Evolutionary conservation across 2,797 vertebrate species (phyloP).

Genomic region (Trematomus bernacchii): DNA sequence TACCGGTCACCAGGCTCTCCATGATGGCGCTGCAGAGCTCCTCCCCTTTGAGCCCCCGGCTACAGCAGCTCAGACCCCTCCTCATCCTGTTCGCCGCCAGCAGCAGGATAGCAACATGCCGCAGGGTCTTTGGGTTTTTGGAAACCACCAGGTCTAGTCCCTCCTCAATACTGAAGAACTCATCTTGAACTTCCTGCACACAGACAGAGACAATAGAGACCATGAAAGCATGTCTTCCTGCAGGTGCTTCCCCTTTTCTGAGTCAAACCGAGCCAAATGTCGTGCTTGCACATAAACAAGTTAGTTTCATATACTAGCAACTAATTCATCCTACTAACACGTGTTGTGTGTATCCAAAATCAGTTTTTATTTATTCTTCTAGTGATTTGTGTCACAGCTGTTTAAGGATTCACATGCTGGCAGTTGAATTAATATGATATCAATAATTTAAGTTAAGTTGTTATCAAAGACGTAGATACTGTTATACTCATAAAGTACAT

Average conservation of each 20-base stretch:
- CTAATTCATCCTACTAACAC: not conserved
- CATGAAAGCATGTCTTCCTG: not conserved
- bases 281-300: too few relatives aligned
- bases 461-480: too few relatives aligned
- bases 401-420: not conserved
- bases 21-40: conserved; percentile 49
- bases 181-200: not conserved
- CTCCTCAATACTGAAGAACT: not conserved
- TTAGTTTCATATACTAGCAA: not conserved
- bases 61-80: accelerated
- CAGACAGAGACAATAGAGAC: not conserved
- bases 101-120: conserved; percentile 34
- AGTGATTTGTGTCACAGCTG: not conserved
- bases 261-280: too few relatives aligned
- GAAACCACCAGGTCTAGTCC: conserved; percentile 54
- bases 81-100: conserved; percentile 52
- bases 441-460: not conserved
- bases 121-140: conserved; percentile 18
- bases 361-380: not conserved
- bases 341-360: not conserved
- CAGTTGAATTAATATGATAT: not conserved
- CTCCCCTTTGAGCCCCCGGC: not conserved
- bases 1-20: conserved; percentile 49
- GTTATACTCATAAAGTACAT: too few relatives aligned
- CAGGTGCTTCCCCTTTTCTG: not conserved